Conservation (phyloP, 2,888 invertebrate genomes). For the Neoitamus cyanurus region DNA sequence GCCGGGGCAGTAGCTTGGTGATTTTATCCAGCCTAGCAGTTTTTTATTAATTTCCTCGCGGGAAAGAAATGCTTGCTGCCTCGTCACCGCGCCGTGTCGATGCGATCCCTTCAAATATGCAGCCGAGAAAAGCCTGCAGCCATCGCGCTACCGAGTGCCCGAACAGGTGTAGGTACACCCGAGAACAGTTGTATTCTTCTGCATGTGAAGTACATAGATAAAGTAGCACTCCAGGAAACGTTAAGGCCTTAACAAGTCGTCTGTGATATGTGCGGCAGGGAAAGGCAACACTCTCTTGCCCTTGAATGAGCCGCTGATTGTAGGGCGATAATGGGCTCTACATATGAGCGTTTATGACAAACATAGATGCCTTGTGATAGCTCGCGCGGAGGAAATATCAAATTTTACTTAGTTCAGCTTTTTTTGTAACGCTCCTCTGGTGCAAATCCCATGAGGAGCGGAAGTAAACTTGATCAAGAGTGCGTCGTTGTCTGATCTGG, state of each 20-base stretch:
- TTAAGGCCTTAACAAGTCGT: slow-evolving; percentile 48
- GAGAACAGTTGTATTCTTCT: slow-evolving; percentile 1
- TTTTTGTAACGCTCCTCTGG: background rate
- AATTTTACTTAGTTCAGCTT: background rate
- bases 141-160: background rate
- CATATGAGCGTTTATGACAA: slow-evolving; percentile 4
- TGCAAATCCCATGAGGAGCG: background rate
- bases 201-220: slow-evolving; percentile 18
- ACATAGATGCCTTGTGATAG: background rate
- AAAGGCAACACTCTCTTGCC: background rate
- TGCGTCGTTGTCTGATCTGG: background rate
- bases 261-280: background rate
- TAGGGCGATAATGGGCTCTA: slow-evolving; percentile 10
- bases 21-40: slow-evolving; percentile 27
- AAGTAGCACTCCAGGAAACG: slow-evolving; percentile 50
- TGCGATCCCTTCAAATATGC: background rate
- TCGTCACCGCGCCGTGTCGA: background rate
- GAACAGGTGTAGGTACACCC: slow-evolving; percentile 34
- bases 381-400: background rate
- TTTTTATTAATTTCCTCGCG: background rate
- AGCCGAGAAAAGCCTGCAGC: background rate
- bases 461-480: background rate
- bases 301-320: background rate
- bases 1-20: background rate
- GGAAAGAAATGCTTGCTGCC: background rate